Percentiles rank a stretch among this genome's conserved stretches.
phyloP scores from a whole-genome alignment of 2,113 vertebrate species.

The Bujurquina vittata region DNA sequence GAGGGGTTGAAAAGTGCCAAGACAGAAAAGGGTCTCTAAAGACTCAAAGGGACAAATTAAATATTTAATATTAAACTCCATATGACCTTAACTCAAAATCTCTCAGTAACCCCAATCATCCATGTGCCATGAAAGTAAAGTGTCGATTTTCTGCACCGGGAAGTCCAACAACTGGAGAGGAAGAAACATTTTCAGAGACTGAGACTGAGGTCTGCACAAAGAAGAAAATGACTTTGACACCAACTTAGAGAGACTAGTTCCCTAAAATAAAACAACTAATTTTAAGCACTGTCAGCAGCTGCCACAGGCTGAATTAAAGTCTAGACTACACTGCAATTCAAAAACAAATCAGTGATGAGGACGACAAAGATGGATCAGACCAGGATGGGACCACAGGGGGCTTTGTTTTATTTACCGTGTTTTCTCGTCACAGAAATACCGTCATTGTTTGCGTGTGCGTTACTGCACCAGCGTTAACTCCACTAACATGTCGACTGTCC shows the following conservation, averaged over 20 bases:
- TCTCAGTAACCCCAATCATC: rapidly evolving
- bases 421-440: background rate
- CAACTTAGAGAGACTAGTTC: background rate
- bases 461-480: background rate
- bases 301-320: background rate
- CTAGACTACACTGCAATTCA: background rate
- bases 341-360: background rate
- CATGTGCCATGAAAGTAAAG: background rate
- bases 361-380: background rate
- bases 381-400: background rate
- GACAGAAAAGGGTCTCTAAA: background rate
- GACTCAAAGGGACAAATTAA: background rate
- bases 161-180: background rate
- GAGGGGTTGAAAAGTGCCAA: background rate
- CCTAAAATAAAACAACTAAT: background rate
- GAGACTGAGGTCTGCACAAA: too few species aligned
- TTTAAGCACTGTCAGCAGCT: background rate
- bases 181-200: too few species aligned
- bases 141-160: background rate
- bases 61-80: background rate
- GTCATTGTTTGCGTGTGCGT: background rate
- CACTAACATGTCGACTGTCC: background rate
- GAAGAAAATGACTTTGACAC: background rate
- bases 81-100: background rate
- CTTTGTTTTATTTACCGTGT: background rate